Conservation (phyloP, 2,888 invertebrate species). For the Cerastoderma edule region DNA sequence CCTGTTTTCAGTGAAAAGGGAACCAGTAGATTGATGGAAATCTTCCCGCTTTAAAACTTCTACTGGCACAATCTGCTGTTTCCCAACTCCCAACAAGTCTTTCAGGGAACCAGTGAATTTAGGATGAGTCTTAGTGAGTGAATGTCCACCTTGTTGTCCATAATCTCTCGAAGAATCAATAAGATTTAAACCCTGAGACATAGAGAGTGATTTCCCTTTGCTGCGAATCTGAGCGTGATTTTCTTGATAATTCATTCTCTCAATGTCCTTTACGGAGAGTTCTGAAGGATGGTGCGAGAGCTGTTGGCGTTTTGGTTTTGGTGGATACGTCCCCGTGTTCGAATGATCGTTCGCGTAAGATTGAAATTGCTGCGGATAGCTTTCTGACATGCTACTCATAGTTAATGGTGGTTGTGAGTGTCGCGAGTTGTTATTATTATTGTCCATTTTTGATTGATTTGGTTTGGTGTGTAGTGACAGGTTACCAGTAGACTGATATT, state of each 20-base stretch:
- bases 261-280: slow-evolving; percentile 30
- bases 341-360: not conserved
- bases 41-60: slow-evolving; percentile 57
- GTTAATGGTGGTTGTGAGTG: slow-evolving; percentile 7
- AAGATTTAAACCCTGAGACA: slow-evolving; percentile 58
- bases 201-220: slow-evolving; percentile 59
- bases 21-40: slow-evolving; percentile 35
- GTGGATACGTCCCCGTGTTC: slow-evolving; percentile 14
- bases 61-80: slow-evolving; percentile 54
- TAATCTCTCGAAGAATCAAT: slow-evolving; percentile 28
- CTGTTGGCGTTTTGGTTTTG: slow-evolving; percentile 24
- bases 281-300: slow-evolving; percentile 50
- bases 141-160: slow-evolving; percentile 28
- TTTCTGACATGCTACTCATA: slow-evolving; percentile 1
- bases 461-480: not conserved
- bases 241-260: slow-evolving; percentile 21
- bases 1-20: slow-evolving; percentile 28
- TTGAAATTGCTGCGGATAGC: slow-evolving; percentile 12
- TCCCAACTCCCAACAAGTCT: slow-evolving; percentile 51
- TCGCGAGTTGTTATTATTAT: slow-evolving; percentile 39
- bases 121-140: slow-evolving; percentile 52
- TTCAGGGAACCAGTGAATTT: slow-evolving; percentile 58
- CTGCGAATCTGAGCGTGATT: slow-evolving; percentile 26
- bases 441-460: slow-evolving; percentile 30
- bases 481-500: slow-evolving; percentile 14